phyloP scores from a whole-genome alignment of 2,888 invertebrate genomes.

The Agrotis exclamationis region DNA sequence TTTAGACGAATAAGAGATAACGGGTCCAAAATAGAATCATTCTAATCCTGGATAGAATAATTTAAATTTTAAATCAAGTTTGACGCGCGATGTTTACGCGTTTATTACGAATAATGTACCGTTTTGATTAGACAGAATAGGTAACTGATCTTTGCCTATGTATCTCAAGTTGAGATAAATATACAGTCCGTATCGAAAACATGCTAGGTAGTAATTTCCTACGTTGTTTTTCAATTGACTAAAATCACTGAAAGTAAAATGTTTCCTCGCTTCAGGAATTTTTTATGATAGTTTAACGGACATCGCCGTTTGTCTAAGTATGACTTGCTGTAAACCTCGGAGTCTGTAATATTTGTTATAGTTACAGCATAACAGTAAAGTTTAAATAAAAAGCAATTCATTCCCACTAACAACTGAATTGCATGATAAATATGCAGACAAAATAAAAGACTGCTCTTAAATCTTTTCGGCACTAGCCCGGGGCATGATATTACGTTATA shows the following conservation, averaged over 20 bases:
- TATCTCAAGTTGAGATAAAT: constrained; percentile 9
- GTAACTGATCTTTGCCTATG: constrained; percentile 37
- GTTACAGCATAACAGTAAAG: not conserved
- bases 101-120: not conserved
- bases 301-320: not conserved
- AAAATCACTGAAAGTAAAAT: not conserved
- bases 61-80: constrained; percentile 48
- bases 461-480: constrained; percentile 58
- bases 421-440: constrained; percentile 16
- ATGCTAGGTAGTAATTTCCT: not conserved
- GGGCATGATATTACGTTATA: constrained; percentile 72
- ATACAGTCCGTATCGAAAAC: not conserved
- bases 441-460: constrained; percentile 38
- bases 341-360: not conserved
- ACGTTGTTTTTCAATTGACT: not conserved
- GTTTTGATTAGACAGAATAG: constrained; percentile 30
- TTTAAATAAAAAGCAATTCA: constrained; percentile 25
- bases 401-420: constrained; percentile 14
- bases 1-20: constrained; percentile 63
- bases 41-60: constrained; percentile 39
- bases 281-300: not conserved
- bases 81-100: constrained; percentile 35
- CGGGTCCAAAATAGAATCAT: constrained; percentile 40
- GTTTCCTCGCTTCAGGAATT: not conserved
- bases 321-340: not conserved